Conservation (phyloP, 2,113 vertebrate species). For the Ancistrus triradiatus region DNA sequence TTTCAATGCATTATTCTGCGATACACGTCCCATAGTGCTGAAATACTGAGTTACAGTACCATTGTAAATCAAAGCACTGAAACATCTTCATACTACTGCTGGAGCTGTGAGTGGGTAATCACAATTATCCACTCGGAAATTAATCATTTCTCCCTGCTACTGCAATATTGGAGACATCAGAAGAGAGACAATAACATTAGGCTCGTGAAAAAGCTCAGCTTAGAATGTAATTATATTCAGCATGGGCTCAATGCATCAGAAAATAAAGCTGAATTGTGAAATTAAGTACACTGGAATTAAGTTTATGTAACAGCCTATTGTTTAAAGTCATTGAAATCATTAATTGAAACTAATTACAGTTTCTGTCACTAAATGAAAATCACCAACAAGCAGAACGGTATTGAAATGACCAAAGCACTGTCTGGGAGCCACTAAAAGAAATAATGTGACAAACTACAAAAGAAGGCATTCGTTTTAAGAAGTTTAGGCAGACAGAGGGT, state of each 20-base stretch:
- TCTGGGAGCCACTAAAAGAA: no score
- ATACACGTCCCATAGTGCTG: no score
- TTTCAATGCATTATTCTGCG: no score
- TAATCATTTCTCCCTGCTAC: constrained; percentile 25
- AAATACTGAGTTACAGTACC: no score
- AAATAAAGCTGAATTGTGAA: no score
- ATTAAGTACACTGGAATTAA: no score
- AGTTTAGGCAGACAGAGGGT: background rate
- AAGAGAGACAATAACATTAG: constrained; percentile 27
- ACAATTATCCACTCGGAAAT: constrained; percentile 44
- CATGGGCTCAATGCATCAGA: constrained; percentile 26
- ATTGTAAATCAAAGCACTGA: no score
- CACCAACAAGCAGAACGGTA: no score
- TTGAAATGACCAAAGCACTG: no score
- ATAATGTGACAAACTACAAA: no score
- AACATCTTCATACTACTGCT: constrained; percentile 29
- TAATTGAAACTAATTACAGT: no score
- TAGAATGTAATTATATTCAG: constrained; percentile 22
- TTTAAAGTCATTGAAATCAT: constrained; percentile 4
- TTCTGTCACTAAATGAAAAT: no score
- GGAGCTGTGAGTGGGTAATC: constrained; percentile 17
- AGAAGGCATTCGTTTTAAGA: background rate
- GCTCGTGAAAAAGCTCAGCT: constrained; percentile 10
- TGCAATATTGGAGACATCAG: constrained; percentile 23
- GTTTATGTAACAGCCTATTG: background rate